phyloP scores from a whole-genome alignment of 2,113 vertebrate genomes.

The Pipra filicauda region DNA sequence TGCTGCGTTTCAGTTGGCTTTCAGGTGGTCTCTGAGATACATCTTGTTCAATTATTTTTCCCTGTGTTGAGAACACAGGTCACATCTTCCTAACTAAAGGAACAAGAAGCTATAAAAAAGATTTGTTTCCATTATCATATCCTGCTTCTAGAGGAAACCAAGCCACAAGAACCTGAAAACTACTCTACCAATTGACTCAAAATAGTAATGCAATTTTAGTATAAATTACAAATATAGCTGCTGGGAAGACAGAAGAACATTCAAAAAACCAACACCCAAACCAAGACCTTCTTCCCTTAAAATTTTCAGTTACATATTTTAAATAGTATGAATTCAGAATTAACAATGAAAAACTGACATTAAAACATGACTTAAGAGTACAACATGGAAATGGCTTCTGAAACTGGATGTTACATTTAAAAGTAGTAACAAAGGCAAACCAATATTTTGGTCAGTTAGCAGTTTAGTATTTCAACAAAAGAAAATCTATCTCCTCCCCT shows the following conservation, averaged over 20 bases:
- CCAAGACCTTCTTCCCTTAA: background rate
- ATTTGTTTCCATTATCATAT: background rate
- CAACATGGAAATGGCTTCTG: background rate
- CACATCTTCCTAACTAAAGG: background rate
- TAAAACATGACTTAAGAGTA: background rate
- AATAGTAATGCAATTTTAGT: background rate
- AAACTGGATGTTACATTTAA: background rate
- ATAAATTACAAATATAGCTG: background rate
- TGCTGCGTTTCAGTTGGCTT: background rate
- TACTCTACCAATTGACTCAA: background rate
- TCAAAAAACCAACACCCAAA: background rate
- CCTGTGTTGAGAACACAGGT: background rate
- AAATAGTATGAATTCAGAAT: background rate
- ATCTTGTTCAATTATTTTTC: background rate
- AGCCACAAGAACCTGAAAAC: background rate
- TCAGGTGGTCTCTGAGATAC: background rate
- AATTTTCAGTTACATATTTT: background rate
- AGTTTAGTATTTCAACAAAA: background rate
- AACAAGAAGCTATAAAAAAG: background rate
- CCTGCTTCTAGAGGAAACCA: background rate
- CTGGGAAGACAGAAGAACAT: background rate
- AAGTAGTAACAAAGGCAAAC: background rate
- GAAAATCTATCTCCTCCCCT: background rate
- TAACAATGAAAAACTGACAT: background rate
- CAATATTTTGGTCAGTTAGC: background rate